Conservation (phyloP, 2,113 vertebrate species). For the Holacanthus passer region DNA sequence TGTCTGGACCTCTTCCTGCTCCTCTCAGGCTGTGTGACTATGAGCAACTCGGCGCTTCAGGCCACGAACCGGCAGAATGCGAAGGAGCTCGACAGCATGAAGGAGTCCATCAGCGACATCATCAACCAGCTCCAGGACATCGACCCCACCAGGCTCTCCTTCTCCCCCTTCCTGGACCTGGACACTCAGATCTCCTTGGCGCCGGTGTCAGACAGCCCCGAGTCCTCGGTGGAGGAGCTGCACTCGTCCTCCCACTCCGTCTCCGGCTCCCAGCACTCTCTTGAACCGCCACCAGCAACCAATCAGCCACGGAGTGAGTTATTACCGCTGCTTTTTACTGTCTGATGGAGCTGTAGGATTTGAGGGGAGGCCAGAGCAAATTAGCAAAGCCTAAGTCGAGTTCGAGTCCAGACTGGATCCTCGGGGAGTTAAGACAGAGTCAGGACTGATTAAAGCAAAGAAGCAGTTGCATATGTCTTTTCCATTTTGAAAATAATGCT, state of each 20-base stretch:
- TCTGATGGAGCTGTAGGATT: conserved; percentile 29
- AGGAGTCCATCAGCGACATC: conserved; percentile 86
- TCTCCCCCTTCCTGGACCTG: conserved; percentile 87
- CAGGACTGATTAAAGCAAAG: conserved; percentile 20
- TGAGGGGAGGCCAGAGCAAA: conserved; percentile 44
- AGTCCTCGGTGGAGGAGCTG: conserved; percentile 86
- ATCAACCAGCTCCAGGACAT: conserved; percentile 87
- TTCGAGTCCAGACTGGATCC: conserved; percentile 24
- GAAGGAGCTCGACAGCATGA: conserved; percentile 85
- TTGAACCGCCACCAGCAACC: conserved; percentile 64
- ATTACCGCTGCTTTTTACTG: conserved; percentile 24
- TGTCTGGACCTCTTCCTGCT: conserved; percentile 36
- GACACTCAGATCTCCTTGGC: conserved; percentile 87
- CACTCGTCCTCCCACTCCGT: conserved; percentile 81
- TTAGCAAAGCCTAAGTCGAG: conserved; percentile 5
- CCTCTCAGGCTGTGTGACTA: conserved; percentile 71
- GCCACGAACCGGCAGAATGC: conserved; percentile 71
- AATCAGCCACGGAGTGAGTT: conserved; percentile 71
- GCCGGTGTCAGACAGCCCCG: conserved; percentile 85
- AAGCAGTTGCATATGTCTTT: neutral
- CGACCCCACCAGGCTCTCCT: conserved; percentile 84
- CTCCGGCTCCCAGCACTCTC: conserved; percentile 79
- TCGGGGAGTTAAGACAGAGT: conserved; percentile 18
- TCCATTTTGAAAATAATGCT: neutral
- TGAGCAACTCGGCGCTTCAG: conserved; percentile 80